Evolutionary conservation across 2,113 vertebrate species (phyloP), one percentile per base, ranked within the genome.

Genomic region (Pedetes capensis): DNA sequence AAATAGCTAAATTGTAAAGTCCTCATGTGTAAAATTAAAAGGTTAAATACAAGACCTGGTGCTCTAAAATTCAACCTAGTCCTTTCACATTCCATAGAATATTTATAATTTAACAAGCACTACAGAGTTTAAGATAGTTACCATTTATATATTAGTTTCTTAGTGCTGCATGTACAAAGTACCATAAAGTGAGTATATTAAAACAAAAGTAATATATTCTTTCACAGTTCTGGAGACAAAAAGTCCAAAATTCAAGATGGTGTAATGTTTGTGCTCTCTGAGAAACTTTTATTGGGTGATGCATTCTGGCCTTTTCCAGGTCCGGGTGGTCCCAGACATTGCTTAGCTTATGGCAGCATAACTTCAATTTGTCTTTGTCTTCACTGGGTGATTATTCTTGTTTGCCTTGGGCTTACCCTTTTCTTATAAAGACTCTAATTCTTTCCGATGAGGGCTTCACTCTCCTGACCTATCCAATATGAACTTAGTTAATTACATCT

Each of bases 191-290:
- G 1, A 0, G 17, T 25, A 8, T 1, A 23, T 53, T 75, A 71
- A 63, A 71, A 89, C 4, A 42, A 76, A 0, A 47, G 4, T 39
- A 64, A 25, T 86, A 27, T 55, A 16, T 69, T 59, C 6, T 64
- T 6, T 82, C 86, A 61, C 8, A 29, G 4, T 57, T 90, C 27
- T 59, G 14, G 25, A 47, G 42, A 91, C 29, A 6, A 22, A 18
- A 87, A 64, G 2, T 88, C 4, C 17, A 44, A 83, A 87, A n/a
- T 53, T n/a, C 9, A 92, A 76, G 42, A 34, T 66, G 4, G 4
- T 37, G 47, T 12, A 0, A 71, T 2, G 7, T 2, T 9, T 17
- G 0, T 34, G 4, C 42, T 76, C 4, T 8, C 37, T 17, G 20
- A 10, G n/a, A 44, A 51, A 27, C 10, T 32, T 64, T 27, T 22